Conservation (phyloP, 2,888 invertebrate genomes). For the Griposia aprilina region DNA sequence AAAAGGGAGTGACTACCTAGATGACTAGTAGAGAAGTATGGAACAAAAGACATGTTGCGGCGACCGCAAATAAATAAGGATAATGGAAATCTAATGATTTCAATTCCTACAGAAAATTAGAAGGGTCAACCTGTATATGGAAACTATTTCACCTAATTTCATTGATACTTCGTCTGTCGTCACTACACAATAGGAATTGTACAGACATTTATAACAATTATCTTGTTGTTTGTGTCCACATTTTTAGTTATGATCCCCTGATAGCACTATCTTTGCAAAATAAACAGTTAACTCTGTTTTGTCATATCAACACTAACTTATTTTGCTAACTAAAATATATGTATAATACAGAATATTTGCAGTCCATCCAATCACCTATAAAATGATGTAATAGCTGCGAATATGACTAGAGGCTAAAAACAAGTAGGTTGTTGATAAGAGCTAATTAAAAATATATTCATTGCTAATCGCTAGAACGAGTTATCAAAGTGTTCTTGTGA, state of each 20-base stretch:
- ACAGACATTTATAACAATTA: constrained; percentile 29
- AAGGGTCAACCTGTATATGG: background rate
- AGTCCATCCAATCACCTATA: constrained; percentile 23
- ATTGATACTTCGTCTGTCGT: background rate
- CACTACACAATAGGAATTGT: constrained; percentile 9
- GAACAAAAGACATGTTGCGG: too few species aligned
- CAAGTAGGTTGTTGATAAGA: constrained; percentile 55
- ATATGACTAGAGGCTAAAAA: constrained; percentile 45
- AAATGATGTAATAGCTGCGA: constrained; percentile 59
- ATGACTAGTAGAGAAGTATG: too few species aligned
- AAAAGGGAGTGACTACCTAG: too few species aligned
- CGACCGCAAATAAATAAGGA: too few species aligned
- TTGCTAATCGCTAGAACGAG: constrained; percentile 32
- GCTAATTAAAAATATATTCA: constrained; percentile 50
- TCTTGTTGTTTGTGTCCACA: constrained; percentile 28
- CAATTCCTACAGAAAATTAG: background rate
- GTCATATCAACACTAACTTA: constrained; percentile 7
- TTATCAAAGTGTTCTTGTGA: constrained; percentile 43
- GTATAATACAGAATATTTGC: background rate
- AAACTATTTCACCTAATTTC: background rate
- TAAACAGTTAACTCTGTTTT: constrained; percentile 39
- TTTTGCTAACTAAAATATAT: constrained; percentile 1
- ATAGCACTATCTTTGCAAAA: constrained; percentile 49
- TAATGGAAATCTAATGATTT: background rate
- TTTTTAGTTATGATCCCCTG: constrained; percentile 38